These are phyloP conservation scores for Notospermus geniculatus DNA, from an alignment of 1,140 invertebrate genomes.

Conservation along the genomic window DNA sequence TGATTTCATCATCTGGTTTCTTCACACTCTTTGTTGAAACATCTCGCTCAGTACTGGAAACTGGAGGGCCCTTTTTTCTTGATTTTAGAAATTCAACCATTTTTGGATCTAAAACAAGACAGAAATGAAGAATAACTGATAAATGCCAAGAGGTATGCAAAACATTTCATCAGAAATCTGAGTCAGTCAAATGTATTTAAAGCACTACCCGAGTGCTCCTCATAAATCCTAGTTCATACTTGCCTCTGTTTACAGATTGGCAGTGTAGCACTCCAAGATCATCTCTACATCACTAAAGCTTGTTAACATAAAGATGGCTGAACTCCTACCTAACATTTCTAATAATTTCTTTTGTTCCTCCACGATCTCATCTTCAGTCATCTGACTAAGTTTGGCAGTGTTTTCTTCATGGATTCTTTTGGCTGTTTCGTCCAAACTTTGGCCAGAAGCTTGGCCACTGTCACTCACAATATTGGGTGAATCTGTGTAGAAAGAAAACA, in stretches of 20 bases:
- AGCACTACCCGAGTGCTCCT: too few species aligned
- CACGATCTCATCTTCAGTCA: conserved; percentile 74
- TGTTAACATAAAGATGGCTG: too few species aligned
- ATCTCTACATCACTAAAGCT: too few species aligned
- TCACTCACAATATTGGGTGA: conserved; percentile 32
- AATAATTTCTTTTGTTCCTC: conserved; percentile 69
- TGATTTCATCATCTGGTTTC: conserved; percentile 1
- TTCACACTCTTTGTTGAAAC: conserved; percentile 16
- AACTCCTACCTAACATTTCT: conserved; percentile 59
- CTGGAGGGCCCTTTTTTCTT: conserved; percentile 14
- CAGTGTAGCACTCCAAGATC: too few species aligned
- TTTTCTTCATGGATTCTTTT: conserved; percentile 76
- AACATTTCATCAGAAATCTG: too few species aligned
- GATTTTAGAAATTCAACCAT: conserved; percentile 29
- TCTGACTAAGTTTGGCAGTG: conserved; percentile 64
- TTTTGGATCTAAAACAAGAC: conserved; percentile 35
- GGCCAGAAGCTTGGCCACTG: conserved; percentile 48
- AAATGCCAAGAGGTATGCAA: too few species aligned
- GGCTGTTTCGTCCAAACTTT: conserved; percentile 48
- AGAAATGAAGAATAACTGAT: conserved; percentile 3
- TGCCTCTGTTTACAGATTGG: too few species aligned
- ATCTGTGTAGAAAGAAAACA: too few species aligned
- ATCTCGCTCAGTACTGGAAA: conserved; percentile 31
- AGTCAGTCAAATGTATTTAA: too few species aligned
- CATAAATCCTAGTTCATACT: too few species aligned